Percentiles rank a stretch among this genome's conserved stretches.
These are phyloP conservation scores for Astyanax mexicanus DNA, from an alignment of 2,797 vertebrate genomes.

Conservation along the genomic window DNA sequence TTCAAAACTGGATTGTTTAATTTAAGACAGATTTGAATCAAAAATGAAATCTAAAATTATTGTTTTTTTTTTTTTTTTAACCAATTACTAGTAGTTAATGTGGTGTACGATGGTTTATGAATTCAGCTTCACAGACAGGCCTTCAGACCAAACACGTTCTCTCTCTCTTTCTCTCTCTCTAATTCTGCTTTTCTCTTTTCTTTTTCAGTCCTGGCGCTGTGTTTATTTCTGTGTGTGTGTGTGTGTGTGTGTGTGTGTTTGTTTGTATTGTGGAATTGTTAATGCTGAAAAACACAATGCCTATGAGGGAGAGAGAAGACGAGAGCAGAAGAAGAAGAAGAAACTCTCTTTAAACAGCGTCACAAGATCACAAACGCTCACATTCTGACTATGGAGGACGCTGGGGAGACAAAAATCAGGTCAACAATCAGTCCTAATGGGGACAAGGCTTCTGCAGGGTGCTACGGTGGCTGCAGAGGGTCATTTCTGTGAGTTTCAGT, in stretches of 20 bases:
- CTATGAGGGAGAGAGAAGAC: slow-evolving; percentile 49
- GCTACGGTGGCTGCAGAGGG: slow-evolving; percentile 43
- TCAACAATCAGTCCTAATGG: slow-evolving; percentile 58
- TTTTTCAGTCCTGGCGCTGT: slow-evolving; percentile 13
- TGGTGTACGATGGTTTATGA: slow-evolving; percentile 46
- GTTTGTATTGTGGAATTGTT: slow-evolving; percentile 58
- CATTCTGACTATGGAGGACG: slow-evolving; percentile 53
- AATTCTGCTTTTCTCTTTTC: slow-evolving; percentile 28
- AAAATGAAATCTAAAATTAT: too few relatives aligned
- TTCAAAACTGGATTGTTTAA: too few relatives aligned
- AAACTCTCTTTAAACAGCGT: slow-evolving; percentile 41
- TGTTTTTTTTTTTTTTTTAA: too few relatives aligned
- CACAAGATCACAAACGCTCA: slow-evolving; percentile 57
- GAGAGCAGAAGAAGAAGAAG: background rate
- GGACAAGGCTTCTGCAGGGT: slow-evolving; percentile 48
- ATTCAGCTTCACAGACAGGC: slow-evolving; percentile 20
- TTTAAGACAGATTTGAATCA: too few relatives aligned
- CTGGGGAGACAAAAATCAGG: slow-evolving; percentile 55
- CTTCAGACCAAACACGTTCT: slow-evolving; percentile 20
- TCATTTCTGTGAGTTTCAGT: slow-evolving; percentile 47
- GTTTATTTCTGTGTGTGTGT: slow-evolving; percentile 8
- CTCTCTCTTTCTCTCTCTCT: background rate
- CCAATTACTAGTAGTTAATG: too few relatives aligned
- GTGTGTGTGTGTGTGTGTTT: too few relatives aligned
- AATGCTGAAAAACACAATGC: slow-evolving; percentile 58